Percentiles rank a stretch among this genome's conserved stretches.
Conservation (phyloP, 2,113 vertebrate genomes). For the Rhombomys opimus region DNA sequence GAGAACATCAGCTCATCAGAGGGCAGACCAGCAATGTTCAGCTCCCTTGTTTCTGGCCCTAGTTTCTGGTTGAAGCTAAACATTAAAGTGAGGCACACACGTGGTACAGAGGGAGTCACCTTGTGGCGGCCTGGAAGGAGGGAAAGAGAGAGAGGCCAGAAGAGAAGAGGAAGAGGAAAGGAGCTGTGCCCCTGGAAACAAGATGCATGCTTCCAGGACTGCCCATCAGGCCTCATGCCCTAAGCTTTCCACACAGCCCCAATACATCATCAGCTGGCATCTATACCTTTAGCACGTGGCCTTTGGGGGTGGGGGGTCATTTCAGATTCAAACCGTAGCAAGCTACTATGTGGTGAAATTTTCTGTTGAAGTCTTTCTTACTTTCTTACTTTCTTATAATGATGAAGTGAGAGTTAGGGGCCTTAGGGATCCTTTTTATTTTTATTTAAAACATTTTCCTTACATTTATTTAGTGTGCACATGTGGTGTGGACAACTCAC, state of each 20-base stretch:
- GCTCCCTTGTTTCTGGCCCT: background rate
- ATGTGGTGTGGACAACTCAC: background rate
- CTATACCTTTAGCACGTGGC: background rate
- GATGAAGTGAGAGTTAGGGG: background rate
- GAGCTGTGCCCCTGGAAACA: background rate
- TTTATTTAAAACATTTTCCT: background rate
- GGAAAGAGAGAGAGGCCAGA: background rate
- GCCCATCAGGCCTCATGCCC: background rate
- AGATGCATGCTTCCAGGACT: background rate
- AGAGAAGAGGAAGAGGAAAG: background rate
- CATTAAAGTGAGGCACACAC: background rate
- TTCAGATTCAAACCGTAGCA: background rate
- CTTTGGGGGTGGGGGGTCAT: background rate
- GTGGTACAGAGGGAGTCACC: background rate
- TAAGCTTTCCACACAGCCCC: background rate
- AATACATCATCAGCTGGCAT: background rate
- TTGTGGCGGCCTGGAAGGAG: background rate
- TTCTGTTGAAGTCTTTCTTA: background rate
- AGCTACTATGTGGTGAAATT: background rate
- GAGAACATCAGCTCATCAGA: background rate
- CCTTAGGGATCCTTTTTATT: background rate
- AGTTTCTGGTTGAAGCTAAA: background rate
- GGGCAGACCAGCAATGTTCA: background rate
- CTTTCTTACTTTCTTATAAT: background rate
- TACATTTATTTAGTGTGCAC: background rate